Evolutionary conservation across 2,113 vertebrate species (phyloP), one percentile per base, ranked within the genome.

Genomic region (Lasiurus borealis): DNA sequence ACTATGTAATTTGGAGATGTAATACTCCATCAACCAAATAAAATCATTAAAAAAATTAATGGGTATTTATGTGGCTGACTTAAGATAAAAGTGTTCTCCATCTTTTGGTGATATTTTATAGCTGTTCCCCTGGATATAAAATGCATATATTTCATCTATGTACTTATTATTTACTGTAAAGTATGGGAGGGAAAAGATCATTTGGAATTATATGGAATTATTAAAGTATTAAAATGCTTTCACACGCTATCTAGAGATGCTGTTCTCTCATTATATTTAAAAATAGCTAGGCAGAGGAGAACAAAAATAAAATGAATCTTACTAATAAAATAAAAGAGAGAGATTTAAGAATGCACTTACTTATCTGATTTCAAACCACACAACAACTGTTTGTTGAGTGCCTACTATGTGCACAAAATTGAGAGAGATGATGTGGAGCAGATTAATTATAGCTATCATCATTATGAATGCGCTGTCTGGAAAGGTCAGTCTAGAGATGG

Each of bases 1-100:
- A 86, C 97, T 95, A 95, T 97, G 95, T 96, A 96, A 97, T 96
- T 97, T 96, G 93, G 88, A 95, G 88, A 95, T 95, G 96, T 96
- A 97, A 96, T 96, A 97, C 96, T 95, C 92, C 91, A 96, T 96
- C 96, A 96, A 93, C 96, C 96, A 96, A 97, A 97, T 96, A 97
- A 96, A 97, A 95, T 96, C 95, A 97, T 97, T 96, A 84, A 29
- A 97, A 95, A 97, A 97, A 97, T 97, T 96, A 97, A 97, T 97
- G 97, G 86, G 80, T 95, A 94, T 97, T 95, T 96, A 94, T 94
- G 96, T 95, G 93, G 82, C 94, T 97, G 95, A 91, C 94, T 96
- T 96, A 97, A 95, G 94, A 97, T 95, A 95, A 98, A 97, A 95
- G 94, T 95, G 15, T 85, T 81, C 87, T 94, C 71, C 52, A 81